phyloP scores from a whole-genome alignment of 2,888 invertebrate species.

The Dasysyrphus albostriatus region DNA sequence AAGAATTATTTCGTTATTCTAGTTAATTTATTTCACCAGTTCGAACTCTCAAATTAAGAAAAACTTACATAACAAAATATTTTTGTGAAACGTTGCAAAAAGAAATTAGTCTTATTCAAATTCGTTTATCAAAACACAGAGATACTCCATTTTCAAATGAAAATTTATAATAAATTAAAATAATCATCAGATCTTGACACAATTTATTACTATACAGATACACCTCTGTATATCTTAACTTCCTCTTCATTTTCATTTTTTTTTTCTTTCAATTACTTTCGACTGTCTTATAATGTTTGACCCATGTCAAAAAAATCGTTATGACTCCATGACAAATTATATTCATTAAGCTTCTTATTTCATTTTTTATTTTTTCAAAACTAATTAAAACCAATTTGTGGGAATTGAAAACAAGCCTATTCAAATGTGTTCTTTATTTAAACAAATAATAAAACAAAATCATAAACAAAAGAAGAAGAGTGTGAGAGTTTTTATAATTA shows the following conservation, averaged over 20 bases:
- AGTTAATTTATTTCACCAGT: too few relatives aligned
- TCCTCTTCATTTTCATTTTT: background rate
- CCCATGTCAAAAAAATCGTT: constrained; percentile 35
- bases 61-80: too few relatives aligned
- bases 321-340: constrained; percentile 25
- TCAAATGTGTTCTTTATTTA: constrained; percentile 5
- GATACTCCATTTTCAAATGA: background rate
- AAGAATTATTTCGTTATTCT: too few relatives aligned
- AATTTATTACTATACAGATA: too few relatives aligned
- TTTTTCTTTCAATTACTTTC: background rate
- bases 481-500: constrained; percentile 16
- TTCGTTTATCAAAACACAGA: background rate
- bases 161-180: constrained; percentile 5
- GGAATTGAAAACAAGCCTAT: constrained; percentile 18
- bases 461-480: constrained; percentile 6
- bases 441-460: constrained; percentile 3
- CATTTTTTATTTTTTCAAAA: constrained; percentile 17
- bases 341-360: constrained; percentile 51
- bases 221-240: background rate
- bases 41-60: too few relatives aligned
- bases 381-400: constrained; percentile 56
- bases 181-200: background rate
- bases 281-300: background rate
- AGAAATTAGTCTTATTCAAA: too few relatives aligned
- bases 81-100: too few relatives aligned